These are phyloP conservation scores for Aphrocallistes beatrix DNA, from an alignment of 37 sponge, comb jelly and placozoan species.

Conservation along the genomic window DNA sequence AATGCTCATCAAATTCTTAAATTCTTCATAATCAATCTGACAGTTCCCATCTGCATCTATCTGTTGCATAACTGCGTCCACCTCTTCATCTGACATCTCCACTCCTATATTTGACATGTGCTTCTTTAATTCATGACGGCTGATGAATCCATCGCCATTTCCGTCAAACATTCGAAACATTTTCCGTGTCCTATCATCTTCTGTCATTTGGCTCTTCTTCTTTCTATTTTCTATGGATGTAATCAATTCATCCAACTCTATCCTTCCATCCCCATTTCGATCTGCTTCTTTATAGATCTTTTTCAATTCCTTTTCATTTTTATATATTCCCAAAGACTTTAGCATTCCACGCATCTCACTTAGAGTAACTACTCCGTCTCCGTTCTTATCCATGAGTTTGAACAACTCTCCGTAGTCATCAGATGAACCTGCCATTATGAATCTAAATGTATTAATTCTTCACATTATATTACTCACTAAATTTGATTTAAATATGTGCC, in stretches of 20 bases:
- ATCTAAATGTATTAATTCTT: too few species aligned
- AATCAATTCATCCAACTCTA: neutral
- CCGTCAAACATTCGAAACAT: neutral
- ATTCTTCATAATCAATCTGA: neutral
- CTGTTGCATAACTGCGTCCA: neutral
- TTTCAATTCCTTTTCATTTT: neutral
- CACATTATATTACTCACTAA: too few species aligned
- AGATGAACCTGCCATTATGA: too few species aligned
- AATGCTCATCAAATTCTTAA: neutral
- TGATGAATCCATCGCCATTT: neutral
- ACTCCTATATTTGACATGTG: neutral
- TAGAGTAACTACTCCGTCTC: neutral
- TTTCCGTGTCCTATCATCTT: neutral
- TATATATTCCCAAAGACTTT: neutral
- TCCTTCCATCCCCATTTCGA: neutral
- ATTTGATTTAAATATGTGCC: too few species aligned
- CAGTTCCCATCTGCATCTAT: neutral
- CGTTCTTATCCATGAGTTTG: neutral
- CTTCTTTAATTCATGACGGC: neutral
- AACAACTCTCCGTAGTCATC: neutral
- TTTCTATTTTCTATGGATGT: neutral
- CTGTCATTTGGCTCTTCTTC: neutral
- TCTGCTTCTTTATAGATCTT: neutral
- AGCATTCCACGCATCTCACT: neutral
- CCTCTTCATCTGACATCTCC: neutral